phyloP scores from a whole-genome alignment of 2,888 invertebrate genomes.

The Lycia hirtaria region DNA sequence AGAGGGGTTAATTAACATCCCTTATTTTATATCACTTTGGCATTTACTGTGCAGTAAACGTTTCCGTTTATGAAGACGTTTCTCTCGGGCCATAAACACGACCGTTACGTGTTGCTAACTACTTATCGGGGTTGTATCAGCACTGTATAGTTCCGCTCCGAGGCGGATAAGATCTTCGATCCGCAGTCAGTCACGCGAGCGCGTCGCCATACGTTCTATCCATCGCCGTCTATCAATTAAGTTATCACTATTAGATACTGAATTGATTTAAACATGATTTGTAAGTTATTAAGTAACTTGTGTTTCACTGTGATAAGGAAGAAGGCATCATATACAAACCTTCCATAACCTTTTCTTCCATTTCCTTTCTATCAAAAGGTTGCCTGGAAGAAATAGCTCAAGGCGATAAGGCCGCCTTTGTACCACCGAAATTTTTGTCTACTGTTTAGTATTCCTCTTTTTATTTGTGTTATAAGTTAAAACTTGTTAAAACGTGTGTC shows the following conservation, averaged over 20 bases:
- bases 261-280: not conserved
- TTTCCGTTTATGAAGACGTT: constrained; percentile 48
- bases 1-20: constrained; percentile 8
- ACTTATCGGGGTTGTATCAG: constrained; percentile 53
- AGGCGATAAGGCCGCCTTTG: too few relatives aligned
- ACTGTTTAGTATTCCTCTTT: too few relatives aligned
- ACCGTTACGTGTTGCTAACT: constrained; percentile 59
- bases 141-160: constrained; percentile 47
- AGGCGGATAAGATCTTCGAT: constrained; percentile 54
- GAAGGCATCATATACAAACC: too few relatives aligned
- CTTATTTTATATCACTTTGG: constrained; percentile 27
- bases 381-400: too few relatives aligned
- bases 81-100: constrained; percentile 46
- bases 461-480: too few relatives aligned
- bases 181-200: constrained; percentile 59
- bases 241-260: constrained; percentile 40
- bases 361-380: too few relatives aligned
- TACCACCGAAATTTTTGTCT: too few relatives aligned
- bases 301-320: not conserved
- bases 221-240: constrained; percentile 54
- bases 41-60: constrained; percentile 39
- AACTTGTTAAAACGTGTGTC: too few relatives aligned
- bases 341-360: too few relatives aligned
- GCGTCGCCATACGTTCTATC: constrained; percentile 42
- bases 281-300: not conserved